A percentile compares a stretch with the other conserved stretches of the same genome.
Evolutionary conservation across 2,797 vertebrate genomes (phyloP).

Genomic region (Otolemur crassicaudatus): DNA sequence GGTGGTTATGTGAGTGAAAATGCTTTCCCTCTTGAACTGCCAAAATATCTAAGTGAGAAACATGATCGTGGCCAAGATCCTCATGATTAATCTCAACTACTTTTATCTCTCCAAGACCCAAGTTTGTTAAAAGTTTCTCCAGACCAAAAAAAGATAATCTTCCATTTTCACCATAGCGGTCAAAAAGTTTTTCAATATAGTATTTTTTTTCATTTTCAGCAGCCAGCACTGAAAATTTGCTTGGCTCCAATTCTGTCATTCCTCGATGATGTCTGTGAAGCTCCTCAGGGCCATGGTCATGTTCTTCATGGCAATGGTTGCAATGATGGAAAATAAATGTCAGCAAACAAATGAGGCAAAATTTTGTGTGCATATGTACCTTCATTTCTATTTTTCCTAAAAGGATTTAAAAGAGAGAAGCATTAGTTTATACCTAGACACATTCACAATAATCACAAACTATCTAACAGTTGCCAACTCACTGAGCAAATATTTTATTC

Average conservation of each 20-base stretch:
- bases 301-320: slow-evolving; percentile 93
- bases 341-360: slow-evolving; percentile 98
- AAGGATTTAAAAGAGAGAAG: slow-evolving; percentile 80
- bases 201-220: slow-evolving; percentile 94
- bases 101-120: slow-evolving; percentile 96
- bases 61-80: slow-evolving; percentile 96
- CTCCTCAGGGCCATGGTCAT: slow-evolving; percentile 91
- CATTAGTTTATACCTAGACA: background rate
- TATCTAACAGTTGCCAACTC: background rate
- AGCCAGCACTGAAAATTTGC: slow-evolving; percentile 85
- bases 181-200: slow-evolving; percentile 97
- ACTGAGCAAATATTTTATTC: background rate
- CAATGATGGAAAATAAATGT: slow-evolving; percentile 97
- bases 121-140: slow-evolving; percentile 94
- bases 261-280: slow-evolving; percentile 87
- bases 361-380: slow-evolving; percentile 96
- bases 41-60: slow-evolving; percentile 95
- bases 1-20: slow-evolving; percentile 87
- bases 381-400: slow-evolving; percentile 94
- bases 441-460: background rate
- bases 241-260: slow-evolving; percentile 78
- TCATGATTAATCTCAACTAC: slow-evolving; percentile 94
- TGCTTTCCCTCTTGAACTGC: slow-evolving; percentile 94
- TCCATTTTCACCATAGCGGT: slow-evolving; percentile 93
- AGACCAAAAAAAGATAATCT: slow-evolving; percentile 95